Evolutionary conservation across 2,888 invertebrate genomes (phyloP).

Genomic region (Ophonus ardosiacus): DNA sequence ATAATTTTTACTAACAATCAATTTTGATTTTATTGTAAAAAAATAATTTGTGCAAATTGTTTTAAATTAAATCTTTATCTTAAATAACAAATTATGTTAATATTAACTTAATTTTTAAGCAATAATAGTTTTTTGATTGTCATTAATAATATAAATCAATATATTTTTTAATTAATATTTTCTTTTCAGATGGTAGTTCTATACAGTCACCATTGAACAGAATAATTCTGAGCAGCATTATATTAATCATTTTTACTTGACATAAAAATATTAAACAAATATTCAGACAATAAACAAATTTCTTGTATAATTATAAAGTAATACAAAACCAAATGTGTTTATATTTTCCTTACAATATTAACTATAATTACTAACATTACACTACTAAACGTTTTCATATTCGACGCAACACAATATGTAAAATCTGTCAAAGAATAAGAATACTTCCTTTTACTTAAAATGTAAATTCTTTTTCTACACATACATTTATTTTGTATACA

Average conservation of each 20-base stretch:
- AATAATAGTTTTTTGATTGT: no score
- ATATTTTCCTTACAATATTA: neutral
- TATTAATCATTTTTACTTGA: constrained; percentile 10
- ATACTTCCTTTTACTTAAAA: neutral
- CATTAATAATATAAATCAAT: no score
- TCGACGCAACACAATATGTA: neutral
- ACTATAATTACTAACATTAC: neutral
- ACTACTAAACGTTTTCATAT: neutral
- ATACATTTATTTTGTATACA: neutral
- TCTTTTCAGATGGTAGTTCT: constrained; percentile 1
- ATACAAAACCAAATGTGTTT: constrained; percentile 46
- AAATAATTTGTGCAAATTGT: no score
- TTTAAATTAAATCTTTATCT: no score
- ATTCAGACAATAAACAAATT: constrained; percentile 34
- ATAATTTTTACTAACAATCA: no score
- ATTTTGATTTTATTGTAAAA: no score
- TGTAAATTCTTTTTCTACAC: neutral
- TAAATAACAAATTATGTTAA: no score
- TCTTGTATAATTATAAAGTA: constrained; percentile 45
- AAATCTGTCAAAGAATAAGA: neutral
- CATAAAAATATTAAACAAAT: constrained; percentile 20
- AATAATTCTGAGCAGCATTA: neutral
- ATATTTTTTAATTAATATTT: no score
- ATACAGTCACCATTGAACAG: neutral
- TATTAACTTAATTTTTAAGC: no score